Evolutionary conservation across 2,888 invertebrate genomes (phyloP).

Genomic region (Sinohyriopsis cumingii): DNA sequence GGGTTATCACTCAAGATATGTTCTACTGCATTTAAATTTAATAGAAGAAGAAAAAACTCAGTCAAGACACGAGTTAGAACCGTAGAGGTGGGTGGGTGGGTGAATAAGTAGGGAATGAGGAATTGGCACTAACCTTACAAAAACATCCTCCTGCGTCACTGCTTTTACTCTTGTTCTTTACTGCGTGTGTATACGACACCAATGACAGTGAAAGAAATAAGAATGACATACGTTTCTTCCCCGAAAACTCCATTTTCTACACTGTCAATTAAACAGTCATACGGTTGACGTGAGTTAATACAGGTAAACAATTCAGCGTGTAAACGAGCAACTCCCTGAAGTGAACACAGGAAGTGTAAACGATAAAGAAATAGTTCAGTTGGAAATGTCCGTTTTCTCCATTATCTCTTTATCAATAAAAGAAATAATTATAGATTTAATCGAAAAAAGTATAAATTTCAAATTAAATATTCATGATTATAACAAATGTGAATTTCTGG

Average conservation of each 20-base stretch:
- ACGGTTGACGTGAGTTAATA: not conserved
- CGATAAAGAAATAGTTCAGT: no score
- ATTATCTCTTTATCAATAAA: no score
- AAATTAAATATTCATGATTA: not conserved
- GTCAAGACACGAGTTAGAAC: no score
- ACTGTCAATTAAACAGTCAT: not conserved
- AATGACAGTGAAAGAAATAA: slow-evolving; percentile 7
- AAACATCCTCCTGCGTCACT: slow-evolving; percentile 57
- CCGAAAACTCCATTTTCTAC: slow-evolving; percentile 2
- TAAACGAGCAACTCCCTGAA: no score
- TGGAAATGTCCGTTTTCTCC: no score
- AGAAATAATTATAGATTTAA: not conserved
- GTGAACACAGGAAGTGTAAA: no score
- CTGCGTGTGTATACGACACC: slow-evolving; percentile 6
- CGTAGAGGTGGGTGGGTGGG: no score
- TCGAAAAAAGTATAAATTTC: not conserved
- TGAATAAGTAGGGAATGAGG: no score
- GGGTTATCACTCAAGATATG: no score
- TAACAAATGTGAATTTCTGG: not conserved
- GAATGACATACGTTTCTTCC: not conserved
- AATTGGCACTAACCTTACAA: slow-evolving; percentile 57
- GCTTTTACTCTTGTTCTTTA: slow-evolving; percentile 45
- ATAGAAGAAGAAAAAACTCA: no score
- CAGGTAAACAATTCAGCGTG: slow-evolving; percentile 1
- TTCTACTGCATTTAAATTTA: no score